phyloP scores from a whole-genome alignment of 2,888 invertebrate genomes.

The Apodemia mormo region DNA sequence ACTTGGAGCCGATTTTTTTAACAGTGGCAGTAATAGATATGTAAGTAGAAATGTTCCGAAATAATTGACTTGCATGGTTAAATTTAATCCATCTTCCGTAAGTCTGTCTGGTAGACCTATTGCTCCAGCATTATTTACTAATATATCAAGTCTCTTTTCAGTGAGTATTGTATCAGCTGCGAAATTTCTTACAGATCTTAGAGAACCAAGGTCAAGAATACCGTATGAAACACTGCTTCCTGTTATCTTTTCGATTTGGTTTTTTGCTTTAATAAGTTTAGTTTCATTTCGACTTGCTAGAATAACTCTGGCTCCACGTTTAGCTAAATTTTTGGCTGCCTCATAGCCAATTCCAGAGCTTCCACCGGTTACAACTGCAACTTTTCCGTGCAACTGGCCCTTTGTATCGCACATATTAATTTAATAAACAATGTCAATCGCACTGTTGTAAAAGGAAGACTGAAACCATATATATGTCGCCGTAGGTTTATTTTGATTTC shows the following conservation, averaged over 20 bases:
- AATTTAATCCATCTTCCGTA: conserved; percentile 84
- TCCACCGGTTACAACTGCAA: conserved; percentile 67
- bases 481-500: neutral
- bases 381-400: conserved; percentile 57
- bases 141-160: conserved; percentile 70
- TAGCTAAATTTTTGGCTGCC: conserved; percentile 68
- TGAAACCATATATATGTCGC: conserved; percentile 19
- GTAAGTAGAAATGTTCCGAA: conserved; percentile 88
- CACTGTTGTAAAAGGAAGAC: conserved; percentile 31
- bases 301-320: conserved; percentile 71
- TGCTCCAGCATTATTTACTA: conserved; percentile 83
- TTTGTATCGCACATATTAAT: conserved; percentile 51
- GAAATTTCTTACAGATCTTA: conserved; percentile 78
- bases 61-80: conserved; percentile 86
- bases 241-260: conserved; percentile 53
- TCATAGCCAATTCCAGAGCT: conserved; percentile 70
- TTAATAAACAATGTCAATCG: conserved; percentile 25
- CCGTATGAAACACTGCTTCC: conserved; percentile 60
- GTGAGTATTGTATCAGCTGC: conserved; percentile 63
- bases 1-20: conserved; percentile 80
- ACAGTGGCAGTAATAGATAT: conserved; percentile 80
- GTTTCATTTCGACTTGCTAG: conserved; percentile 76
- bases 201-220: conserved; percentile 65
- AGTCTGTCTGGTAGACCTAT: conserved; percentile 61
- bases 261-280: conserved; percentile 60